These are phyloP conservation scores for Maniola jurtina DNA, from an alignment of 1,140 invertebrate species.

Conservation along the genomic window DNA sequence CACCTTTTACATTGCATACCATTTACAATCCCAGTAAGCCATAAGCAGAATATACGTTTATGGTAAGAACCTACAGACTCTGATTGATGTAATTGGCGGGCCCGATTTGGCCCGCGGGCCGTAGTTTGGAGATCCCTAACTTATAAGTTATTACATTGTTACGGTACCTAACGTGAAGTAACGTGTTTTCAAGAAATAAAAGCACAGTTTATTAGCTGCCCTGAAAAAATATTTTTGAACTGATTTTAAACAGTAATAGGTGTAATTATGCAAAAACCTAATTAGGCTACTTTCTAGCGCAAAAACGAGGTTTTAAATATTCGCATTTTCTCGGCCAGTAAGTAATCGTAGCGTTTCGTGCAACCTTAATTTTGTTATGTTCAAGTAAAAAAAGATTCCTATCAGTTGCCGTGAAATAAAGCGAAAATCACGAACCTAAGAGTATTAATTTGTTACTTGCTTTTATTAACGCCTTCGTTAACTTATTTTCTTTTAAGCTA, in stretches of 20 bases:
- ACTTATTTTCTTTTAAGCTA: not conserved
- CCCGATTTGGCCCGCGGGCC: no score
- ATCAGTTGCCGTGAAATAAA: constrained; percentile 26
- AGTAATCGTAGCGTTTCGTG: not conserved
- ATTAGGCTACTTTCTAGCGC: not conserved
- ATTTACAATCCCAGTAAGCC: no score
- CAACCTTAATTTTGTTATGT: not conserved
- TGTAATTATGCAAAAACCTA: not conserved
- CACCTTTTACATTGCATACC: not conserved
- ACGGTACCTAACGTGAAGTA: no score
- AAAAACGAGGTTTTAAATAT: not conserved
- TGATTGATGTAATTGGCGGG: no score
- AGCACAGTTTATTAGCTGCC: no score
- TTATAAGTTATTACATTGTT: no score
- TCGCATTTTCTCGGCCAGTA: not conserved
- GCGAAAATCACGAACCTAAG: constrained; percentile 8
- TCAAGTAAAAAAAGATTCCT: constrained; percentile 10
- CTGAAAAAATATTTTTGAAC: no score
- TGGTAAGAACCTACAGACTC: no score
- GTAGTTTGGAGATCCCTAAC: no score
- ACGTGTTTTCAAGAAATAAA: no score
- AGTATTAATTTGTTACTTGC: not conserved
- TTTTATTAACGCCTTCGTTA: not conserved
- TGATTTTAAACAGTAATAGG: not conserved
- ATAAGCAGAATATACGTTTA: no score